Percentiles rank a stretch among this genome's conserved stretches.
These are phyloP conservation scores for Aromia moschata DNA, from an alignment of 2,888 invertebrate genomes.

Conservation along the genomic window DNA sequence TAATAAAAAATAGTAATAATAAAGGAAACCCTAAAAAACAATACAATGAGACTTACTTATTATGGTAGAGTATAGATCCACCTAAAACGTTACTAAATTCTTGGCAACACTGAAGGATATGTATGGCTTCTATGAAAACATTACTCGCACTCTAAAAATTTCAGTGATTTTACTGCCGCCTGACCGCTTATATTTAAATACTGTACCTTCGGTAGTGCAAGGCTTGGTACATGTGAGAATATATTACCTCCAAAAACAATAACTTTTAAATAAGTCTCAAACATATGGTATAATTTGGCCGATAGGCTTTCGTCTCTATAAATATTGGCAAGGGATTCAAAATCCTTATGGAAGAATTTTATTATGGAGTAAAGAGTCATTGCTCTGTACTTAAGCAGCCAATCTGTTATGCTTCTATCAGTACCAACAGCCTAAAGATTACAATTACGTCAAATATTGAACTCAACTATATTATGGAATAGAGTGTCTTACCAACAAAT, in stretches of 20 bases:
- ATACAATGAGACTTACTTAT: constrained; percentile 72
- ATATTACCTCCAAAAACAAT: constrained; percentile 84
- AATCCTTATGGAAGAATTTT: constrained; percentile 85
- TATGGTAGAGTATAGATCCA: constrained; percentile 87
- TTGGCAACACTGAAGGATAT: constrained; percentile 85
- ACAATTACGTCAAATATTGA: too few species aligned
- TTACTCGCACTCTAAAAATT: constrained; percentile 81
- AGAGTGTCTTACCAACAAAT: constrained; percentile 75
- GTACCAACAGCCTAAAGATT: constrained; percentile 82
- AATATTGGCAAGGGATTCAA: constrained; percentile 71
- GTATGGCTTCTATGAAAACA: constrained; percentile 86
- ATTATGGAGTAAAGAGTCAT: constrained; percentile 79
- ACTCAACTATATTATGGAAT: background rate
- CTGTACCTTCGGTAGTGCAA: constrained; percentile 82
- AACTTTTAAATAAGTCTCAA: constrained; percentile 89
- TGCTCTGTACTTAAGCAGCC: constrained; percentile 81
- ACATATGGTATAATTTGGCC: constrained; percentile 83
- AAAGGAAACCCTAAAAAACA: background rate
- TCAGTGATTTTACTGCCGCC: background rate
- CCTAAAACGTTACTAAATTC: constrained; percentile 82
- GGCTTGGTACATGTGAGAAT: constrained; percentile 83
- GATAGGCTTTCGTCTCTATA: constrained; percentile 70
- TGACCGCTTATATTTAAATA: too few species aligned
- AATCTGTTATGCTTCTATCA: constrained; percentile 85
- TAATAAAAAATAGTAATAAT: background rate